Base-by-base conservation (phyloP, 2,888 invertebrate genomes). In the Anticlea derivata region DNA sequence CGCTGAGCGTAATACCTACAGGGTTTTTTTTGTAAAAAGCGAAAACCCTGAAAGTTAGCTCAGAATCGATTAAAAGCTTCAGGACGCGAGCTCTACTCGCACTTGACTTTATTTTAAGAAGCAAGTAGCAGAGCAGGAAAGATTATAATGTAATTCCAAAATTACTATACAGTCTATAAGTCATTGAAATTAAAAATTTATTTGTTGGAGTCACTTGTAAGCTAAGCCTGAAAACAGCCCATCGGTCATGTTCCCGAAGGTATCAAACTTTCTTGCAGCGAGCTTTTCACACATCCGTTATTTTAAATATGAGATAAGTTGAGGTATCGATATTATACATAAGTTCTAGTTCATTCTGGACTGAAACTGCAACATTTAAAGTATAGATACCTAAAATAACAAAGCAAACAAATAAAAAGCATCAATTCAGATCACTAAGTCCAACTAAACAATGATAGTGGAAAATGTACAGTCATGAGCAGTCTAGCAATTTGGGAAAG, bases 401-500 rank as follows among this genome's bases (percentile, higher is more conserved):
- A n/a, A n/a, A n/a, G n/a, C n/a, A n/a, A n/a, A n/a, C n/a, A 17
- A 2, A 2, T 17, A 17, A 3, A 4, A 17, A 4, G 17, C 2
- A 3, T 8, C 8, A 20, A 33, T 33, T 8, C 8, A 8, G 17
- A 4, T 4, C 33, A 5, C 20, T 10, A 22, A 34, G 20, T 4
- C 20, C 10, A 34, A 34, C 34, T 10, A 22, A 7, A 34, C 7
- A 34, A 0, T 8, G 22, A 13, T 34, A 34, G 13, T 5, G 13
- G n/a, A 17, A 17, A 17, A 39, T 20, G 6, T 7, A 27, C 23
- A 13, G 38, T n/a, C 31, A 12, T 31, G 24, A 39, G 34, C 38
- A 29, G 38, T 44, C 24, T 23, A 34, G 34, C 40, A 40, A 46
- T 45, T 49, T 49, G 35, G 10, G 26, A 38, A 45, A 50, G 45